Evolutionary conservation across 2,797 vertebrate species (phyloP).

Genomic region (Echiichthys vipera): DNA sequence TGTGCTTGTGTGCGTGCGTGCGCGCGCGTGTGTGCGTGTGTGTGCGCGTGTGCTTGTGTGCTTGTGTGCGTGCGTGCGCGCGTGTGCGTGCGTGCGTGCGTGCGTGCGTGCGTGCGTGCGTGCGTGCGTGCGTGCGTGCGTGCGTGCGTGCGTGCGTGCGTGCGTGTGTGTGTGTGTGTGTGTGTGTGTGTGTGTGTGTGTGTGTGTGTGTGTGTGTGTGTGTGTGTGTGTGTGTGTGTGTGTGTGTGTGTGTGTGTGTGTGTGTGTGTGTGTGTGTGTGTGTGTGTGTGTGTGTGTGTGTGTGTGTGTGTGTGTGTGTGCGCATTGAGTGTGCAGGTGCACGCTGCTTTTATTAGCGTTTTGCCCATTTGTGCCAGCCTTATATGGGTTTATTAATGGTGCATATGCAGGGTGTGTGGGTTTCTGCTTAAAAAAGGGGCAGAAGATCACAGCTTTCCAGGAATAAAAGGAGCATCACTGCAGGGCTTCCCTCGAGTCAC

Average conservation of each 20-base stretch:
- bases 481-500: constrained; percentile 55
- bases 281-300: no score
- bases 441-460: constrained; percentile 60
- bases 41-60: neutral
- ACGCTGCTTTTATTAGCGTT: no score
- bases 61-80: no score
- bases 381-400: constrained; percentile 28
- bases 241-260: neutral
- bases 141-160: neutral
- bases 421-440: constrained; percentile 24
- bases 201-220: neutral
- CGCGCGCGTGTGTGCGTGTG: neutral
- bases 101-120: no score
- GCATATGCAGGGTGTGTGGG: constrained; percentile 5
- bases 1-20: neutral
- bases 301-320: no score
- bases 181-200: neutral
- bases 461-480: constrained; percentile 46
- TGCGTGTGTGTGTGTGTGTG: no score
- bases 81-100: no score
- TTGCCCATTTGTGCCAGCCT: constrained; percentile 1
- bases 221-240: neutral
- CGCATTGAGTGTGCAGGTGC: no score
- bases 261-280: neutral
- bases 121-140: neutral